A percentile compares a stretch with the other conserved stretches of the same genome.
Conservation (phyloP, 2,113 vertebrate genomes). For the human region GRCh38 chr7:93627001-93627500, state of each 20-base stretch:
- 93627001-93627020: not conserved
- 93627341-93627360: not conserved
- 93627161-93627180: not conserved
- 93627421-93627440: too few relatives aligned
- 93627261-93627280: not conserved
- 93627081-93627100: not conserved
- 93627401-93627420: too few relatives aligned
- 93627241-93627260: not conserved
- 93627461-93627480: too few relatives aligned
- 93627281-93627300: not conserved
- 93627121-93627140: not conserved
- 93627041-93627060: not conserved
- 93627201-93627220: not conserved
- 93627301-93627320: not conserved
- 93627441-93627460: too few relatives aligned
- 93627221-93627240: not conserved
- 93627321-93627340: not conserved
- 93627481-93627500: too few relatives aligned
- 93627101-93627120: not conserved
- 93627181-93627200: not conserved
- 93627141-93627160: not conserved
- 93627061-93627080: conserved; percentile 1
- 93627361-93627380: not conserved
- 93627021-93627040: not conserved
- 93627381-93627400: too few relatives aligned